Percentiles rank a stretch among this genome's conserved stretches.
phyloP scores from a whole-genome alignment of 2,797 vertebrate genomes.

The Mus minutoides region DNA sequence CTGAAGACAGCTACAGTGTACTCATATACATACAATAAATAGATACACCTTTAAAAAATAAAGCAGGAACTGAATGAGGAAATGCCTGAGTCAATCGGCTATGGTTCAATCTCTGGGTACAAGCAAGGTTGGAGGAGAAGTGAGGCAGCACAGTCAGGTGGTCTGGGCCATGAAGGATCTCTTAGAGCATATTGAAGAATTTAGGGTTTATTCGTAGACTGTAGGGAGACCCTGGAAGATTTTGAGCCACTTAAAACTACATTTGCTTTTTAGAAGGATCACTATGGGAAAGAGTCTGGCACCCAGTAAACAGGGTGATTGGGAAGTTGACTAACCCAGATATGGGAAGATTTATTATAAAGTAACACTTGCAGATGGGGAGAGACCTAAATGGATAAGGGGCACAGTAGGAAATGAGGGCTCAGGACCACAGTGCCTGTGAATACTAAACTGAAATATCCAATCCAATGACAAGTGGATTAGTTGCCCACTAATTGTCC shows the following conservation, averaged over 20 bases:
- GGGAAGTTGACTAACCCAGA: neutral
- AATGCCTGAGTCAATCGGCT: too few relatives aligned
- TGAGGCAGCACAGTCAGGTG: neutral
- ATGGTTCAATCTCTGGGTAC: neutral
- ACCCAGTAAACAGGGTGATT: neutral
- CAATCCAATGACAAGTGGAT: neutral
- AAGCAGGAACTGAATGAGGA: neutral
- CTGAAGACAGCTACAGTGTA: too few relatives aligned
- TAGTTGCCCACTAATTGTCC: neutral
- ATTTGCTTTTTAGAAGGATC: neutral
- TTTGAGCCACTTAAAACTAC: neutral
- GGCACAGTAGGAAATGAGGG: neutral
- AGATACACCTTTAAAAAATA: neutral
- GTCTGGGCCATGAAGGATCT: neutral
- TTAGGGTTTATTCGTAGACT: neutral
- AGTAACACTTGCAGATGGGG: neutral
- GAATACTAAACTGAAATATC: neutral
- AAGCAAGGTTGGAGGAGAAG: neutral
- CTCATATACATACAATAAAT: too few relatives aligned
- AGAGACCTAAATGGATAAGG: neutral
- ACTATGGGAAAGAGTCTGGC: neutral
- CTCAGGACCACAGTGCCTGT: rapidly evolving
- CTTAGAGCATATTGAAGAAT: neutral
- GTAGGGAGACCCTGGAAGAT: neutral
- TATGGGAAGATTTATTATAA: neutral